Conservation (phyloP, 1,140 invertebrate species). For the Listronotus oregonensis region DNA sequence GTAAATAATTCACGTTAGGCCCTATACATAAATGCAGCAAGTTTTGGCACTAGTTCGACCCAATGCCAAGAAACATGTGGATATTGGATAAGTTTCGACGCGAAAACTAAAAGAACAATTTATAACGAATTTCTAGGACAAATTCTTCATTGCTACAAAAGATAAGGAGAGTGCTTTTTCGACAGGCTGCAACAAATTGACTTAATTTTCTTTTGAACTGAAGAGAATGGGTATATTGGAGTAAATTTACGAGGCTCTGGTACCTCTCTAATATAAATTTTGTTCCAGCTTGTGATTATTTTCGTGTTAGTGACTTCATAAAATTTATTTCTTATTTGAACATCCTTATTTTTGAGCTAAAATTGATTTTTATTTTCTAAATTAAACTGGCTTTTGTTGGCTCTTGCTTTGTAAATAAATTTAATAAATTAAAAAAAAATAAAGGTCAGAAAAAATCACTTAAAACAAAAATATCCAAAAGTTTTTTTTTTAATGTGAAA, state of each 20-base stretch:
- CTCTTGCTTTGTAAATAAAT: no score
- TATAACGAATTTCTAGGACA: conserved; percentile 34
- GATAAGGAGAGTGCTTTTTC: conserved; percentile 21
- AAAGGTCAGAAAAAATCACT: no score
- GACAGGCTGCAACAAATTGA: conserved; percentile 29
- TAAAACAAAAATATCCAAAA: no score
- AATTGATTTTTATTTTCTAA: conserved; percentile 6
- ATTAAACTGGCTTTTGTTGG: background rate
- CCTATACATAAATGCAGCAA: background rate
- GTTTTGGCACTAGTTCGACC: conserved; percentile 30
- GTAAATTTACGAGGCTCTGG: conserved; percentile 21
- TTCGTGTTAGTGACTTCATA: conserved; percentile 19
- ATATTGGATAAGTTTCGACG: conserved; percentile 44
- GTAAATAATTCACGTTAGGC: background rate
- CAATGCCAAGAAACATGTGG: conserved; percentile 31
- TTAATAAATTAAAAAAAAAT: no score
- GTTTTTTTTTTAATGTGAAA: no score
- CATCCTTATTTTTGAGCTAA: background rate
- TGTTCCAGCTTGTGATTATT: conserved; percentile 16
- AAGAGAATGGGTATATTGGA: conserved; percentile 19
- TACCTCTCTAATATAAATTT: conserved; percentile 18
- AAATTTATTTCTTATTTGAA: conserved; percentile 5
- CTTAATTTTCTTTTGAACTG: conserved; percentile 28
- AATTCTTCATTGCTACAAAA: conserved; percentile 19
- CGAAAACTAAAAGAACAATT: conserved; percentile 43